phyloP scores from a whole-genome alignment of 2,113 vertebrate genomes.

The Cyprinus carpio region DNA sequence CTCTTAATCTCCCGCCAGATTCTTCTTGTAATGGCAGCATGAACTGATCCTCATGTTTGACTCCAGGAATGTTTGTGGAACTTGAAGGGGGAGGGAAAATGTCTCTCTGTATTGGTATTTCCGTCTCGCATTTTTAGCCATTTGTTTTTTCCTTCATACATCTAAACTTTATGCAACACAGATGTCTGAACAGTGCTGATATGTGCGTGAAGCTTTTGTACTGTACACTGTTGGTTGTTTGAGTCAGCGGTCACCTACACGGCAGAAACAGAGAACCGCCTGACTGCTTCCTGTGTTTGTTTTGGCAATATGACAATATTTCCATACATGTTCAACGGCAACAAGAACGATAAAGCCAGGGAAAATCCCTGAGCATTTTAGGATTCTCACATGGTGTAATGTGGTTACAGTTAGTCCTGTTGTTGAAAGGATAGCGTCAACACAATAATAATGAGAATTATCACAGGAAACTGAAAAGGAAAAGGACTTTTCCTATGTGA shows the following conservation, averaged over 20 bases:
- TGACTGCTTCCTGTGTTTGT: slow-evolving; percentile 63
- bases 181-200: slow-evolving; percentile 7
- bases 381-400: slow-evolving; percentile 10
- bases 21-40: slow-evolving; percentile 14
- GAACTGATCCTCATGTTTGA: slow-evolving; percentile 11
- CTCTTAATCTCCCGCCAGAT: not conserved
- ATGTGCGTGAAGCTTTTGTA: not conserved
- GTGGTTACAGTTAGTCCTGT: not conserved
- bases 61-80: slow-evolving; percentile 29
- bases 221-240: not conserved
- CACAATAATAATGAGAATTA: not conserved
- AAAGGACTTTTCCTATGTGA: not conserved
- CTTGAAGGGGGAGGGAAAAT: slow-evolving; percentile 20
- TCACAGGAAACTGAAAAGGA: not conserved
- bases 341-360: slow-evolving; percentile 12
- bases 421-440: not conserved
- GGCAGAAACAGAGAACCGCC: not conserved
- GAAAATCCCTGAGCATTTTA: not conserved
- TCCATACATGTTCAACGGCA: slow-evolving; percentile 39
- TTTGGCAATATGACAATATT: slow-evolving; percentile 66
- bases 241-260: not conserved
- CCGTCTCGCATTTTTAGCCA: slow-evolving; percentile 29
- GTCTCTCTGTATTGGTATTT: slow-evolving; percentile 32
- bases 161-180: slow-evolving; percentile 30
- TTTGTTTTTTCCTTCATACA: slow-evolving; percentile 18